Conservation (phyloP, 2,113 vertebrate species). For the Oenanthe melanoleuca region DNA sequence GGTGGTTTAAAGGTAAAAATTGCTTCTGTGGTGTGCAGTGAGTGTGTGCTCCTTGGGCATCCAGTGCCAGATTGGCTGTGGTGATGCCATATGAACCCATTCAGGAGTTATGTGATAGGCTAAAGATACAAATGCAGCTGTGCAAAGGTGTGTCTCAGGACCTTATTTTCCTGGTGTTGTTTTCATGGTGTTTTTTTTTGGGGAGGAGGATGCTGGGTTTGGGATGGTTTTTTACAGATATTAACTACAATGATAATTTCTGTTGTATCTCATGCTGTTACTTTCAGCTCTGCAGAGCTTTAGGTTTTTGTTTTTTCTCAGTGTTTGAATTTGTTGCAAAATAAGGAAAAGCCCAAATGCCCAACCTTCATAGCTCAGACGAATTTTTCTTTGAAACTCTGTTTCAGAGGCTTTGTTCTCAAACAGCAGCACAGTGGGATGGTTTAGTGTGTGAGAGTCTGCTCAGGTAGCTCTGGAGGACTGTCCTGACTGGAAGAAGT, state of each 20-base stretch:
- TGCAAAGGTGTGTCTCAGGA: neutral
- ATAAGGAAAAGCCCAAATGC: neutral
- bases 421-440: neutral
- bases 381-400: neutral
- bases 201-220: neutral
- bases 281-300: neutral
- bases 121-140: neutral
- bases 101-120: neutral
- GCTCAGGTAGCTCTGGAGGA: neutral
- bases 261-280: neutral
- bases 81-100: neutral
- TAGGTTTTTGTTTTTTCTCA: too few species aligned
- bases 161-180: neutral
- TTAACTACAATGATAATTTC: neutral
- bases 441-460: neutral
- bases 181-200: neutral
- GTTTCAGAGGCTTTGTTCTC: neutral
- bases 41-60: neutral
- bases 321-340: neutral
- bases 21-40: neutral
- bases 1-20: neutral
- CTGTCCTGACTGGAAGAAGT: fast-evolving
- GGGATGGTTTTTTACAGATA: neutral
- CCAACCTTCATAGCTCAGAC: neutral
- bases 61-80: neutral